Evolutionary conservation across 2,888 invertebrate species (phyloP).

Genomic region (Incurvaria masculella): DNA sequence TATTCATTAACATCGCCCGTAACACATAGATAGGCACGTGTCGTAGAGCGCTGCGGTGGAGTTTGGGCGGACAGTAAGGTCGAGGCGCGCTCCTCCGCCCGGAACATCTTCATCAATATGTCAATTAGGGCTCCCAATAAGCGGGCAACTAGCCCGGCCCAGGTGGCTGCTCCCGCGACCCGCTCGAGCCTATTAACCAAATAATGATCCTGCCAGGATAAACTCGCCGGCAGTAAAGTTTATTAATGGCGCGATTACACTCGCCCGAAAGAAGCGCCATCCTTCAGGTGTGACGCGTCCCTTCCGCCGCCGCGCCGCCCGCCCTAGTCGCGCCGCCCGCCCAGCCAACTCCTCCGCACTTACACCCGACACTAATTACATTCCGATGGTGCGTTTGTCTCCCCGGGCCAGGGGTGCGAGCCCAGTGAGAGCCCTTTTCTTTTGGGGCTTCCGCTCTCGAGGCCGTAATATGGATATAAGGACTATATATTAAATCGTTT

Average conservation of each 20-base stretch:
- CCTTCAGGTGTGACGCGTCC: slow-evolving; percentile 38
- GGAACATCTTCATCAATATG: slow-evolving; percentile 35
- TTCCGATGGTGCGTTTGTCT: slow-evolving; percentile 51
- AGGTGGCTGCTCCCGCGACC: slow-evolving; percentile 37
- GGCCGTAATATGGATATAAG: no score
- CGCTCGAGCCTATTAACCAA: slow-evolving; percentile 53
- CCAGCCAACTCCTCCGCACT: slow-evolving; percentile 34
- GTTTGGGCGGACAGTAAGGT: no score
- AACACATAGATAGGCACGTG: no score
- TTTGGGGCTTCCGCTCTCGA: no score
- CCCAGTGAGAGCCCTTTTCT: no score
- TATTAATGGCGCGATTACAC: slow-evolving; percentile 58
- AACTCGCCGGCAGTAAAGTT: slow-evolving; percentile 55
- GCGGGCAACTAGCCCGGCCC: slow-evolving; percentile 25
- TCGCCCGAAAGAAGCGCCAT: slow-evolving; percentile 58
- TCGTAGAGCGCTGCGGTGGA: no score
- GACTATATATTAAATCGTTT: no score
- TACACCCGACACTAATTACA: slow-evolving; percentile 54
- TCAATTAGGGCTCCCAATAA: slow-evolving; percentile 38
- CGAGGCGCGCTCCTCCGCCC: slow-evolving; percentile 16
- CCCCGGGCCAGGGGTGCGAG: slow-evolving; percentile 47
- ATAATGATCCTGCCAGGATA: slow-evolving; percentile 52
- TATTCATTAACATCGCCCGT: no score
- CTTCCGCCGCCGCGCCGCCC: not conserved
- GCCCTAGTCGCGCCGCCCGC: slow-evolving; percentile 11